Percentiles rank a stretch among this genome's conserved stretches.
phyloP scores from a whole-genome alignment of 2,888 invertebrate genomes.

The Lithosia quadra region DNA sequence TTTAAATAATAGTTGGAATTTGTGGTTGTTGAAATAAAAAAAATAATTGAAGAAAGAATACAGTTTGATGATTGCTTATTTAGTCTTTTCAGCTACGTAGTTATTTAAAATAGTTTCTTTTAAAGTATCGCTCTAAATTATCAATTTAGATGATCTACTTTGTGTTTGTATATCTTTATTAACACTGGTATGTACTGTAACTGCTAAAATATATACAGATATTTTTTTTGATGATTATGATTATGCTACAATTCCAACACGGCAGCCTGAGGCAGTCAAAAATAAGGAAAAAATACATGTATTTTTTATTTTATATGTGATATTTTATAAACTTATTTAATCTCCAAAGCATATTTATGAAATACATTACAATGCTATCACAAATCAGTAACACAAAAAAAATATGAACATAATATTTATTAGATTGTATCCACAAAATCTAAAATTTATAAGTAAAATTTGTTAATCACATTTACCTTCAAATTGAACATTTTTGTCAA shows the following conservation, averaged over 20 bases:
- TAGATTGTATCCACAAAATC: neutral
- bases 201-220: too few relatives aligned
- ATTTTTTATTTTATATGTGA: too few relatives aligned
- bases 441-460: neutral
- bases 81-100: too few relatives aligned
- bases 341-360: neutral
- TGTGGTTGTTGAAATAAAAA: neutral
- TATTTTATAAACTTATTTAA: neutral
- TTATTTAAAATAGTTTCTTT: neutral
- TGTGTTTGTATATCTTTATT: too few relatives aligned
- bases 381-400: neutral
- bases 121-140: neutral
- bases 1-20: slow-evolving; percentile 24
- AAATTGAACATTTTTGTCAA: slow-evolving; percentile 8
- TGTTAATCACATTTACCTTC: slow-evolving; percentile 7
- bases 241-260: too few relatives aligned
- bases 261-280: too few relatives aligned
- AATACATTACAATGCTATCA: neutral
- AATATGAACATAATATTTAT: neutral
- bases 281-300: too few relatives aligned
- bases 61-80: too few relatives aligned
- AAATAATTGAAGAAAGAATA: too few relatives aligned
- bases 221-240: too few relatives aligned
- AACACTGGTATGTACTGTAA: too few relatives aligned
- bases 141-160: neutral